These are phyloP conservation scores for Heliconius hewitsoni DNA, from an alignment of 1,140 invertebrate genomes.

Conservation along the genomic window DNA sequence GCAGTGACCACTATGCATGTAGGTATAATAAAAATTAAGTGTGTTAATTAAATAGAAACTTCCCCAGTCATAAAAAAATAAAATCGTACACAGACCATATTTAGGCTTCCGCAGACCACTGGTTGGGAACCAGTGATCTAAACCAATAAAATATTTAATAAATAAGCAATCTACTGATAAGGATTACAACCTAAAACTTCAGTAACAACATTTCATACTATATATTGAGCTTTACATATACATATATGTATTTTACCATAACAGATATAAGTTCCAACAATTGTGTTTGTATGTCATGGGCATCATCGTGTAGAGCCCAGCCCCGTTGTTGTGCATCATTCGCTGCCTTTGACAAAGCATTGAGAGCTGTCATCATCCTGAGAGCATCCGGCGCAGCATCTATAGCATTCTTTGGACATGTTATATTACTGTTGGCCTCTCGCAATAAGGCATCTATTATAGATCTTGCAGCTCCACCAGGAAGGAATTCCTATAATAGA, in stretches of 20 bases:
- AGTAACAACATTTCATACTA: no score
- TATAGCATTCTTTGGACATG: conserved; percentile 83
- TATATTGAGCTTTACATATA: not conserved
- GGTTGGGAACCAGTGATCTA: not conserved
- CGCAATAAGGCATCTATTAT: conserved; percentile 75
- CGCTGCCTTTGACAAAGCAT: conserved; percentile 91
- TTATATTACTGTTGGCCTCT: conserved; percentile 74
- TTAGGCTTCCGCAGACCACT: no score
- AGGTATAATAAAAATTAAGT: no score
- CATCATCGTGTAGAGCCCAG: conserved; percentile 96
- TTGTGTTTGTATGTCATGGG: conserved; percentile 91
- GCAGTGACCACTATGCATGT: no score
- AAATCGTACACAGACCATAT: no score
- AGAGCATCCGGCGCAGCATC: conserved; percentile 89
- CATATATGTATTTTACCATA: conserved; percentile 83
- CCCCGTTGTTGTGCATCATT: conserved; percentile 96
- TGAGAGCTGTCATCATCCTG: conserved; percentile 89
- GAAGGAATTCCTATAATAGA: conserved; percentile 65
- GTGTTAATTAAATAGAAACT: no score
- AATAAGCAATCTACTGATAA: not conserved
- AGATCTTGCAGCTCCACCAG: conserved; percentile 71
- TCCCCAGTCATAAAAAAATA: no score
- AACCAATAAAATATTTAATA: not conserved
- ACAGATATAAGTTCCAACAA: conserved; percentile 92
- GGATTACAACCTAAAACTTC: not conserved